Evolutionary conservation across 2,113 vertebrate genomes (phyloP).

Genomic region (Mormyrus iriodes): DNA sequence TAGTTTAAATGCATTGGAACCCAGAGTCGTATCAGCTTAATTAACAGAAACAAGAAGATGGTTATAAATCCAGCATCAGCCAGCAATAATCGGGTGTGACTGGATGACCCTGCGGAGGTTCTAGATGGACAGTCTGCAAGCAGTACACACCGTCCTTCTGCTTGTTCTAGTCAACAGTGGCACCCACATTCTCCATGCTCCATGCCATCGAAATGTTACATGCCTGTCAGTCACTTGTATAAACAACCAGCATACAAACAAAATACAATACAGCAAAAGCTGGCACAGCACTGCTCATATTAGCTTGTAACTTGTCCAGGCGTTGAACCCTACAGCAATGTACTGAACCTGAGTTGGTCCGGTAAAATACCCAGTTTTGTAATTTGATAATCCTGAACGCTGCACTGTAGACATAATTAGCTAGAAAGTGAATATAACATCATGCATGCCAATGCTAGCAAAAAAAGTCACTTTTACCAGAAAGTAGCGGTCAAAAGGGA

Average conservation of each 20-base stretch:
- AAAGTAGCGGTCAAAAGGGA: not conserved
- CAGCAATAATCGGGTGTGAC: conserved; percentile 10
- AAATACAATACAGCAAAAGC: not conserved
- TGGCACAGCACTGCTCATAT: not conserved
- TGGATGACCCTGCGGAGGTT: conserved; percentile 18
- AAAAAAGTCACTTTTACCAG: not conserved
- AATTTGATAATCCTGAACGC: not conserved
- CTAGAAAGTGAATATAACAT: not conserved
- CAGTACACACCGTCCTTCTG: not conserved
- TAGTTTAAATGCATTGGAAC: conserved; percentile 53
- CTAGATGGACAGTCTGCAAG: not conserved
- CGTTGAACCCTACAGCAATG: not conserved
- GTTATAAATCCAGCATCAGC: conserved; percentile 37
- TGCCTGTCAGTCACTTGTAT: not conserved
- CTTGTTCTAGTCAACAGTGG: not conserved
- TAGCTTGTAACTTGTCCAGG: not conserved
- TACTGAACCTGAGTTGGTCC: not conserved
- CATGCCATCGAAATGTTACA: not conserved
- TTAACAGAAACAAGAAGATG: conserved; percentile 35
- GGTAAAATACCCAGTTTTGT: not conserved
- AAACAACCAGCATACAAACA: not conserved
- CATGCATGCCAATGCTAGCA: not conserved
- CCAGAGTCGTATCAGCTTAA: conserved; percentile 41
- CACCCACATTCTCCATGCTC: not conserved
- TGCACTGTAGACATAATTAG: not conserved